phyloP scores from a whole-genome alignment of 35 echinoderm and acorn worm genomes.

The Amphiura filiformis region DNA sequence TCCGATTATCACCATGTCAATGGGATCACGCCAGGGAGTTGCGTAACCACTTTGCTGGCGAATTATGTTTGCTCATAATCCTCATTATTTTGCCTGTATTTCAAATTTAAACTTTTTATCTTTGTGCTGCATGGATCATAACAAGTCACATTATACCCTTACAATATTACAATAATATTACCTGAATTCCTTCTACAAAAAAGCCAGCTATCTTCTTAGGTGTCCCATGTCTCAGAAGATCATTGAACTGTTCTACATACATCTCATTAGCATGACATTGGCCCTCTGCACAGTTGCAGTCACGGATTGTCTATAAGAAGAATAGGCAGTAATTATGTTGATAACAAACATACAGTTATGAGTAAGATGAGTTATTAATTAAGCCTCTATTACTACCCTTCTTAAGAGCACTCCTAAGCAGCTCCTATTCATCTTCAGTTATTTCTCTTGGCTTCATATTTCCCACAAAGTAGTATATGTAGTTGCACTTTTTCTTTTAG shows the following conservation, averaged over 20 bases:
- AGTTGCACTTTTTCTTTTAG: too few species aligned
- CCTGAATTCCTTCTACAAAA: conserved; percentile 87
- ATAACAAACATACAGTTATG: background rate
- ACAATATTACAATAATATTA: too few species aligned
- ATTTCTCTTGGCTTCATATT: background rate
- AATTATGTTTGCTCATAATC: too few species aligned
- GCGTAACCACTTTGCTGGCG: too few species aligned
- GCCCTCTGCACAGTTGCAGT: conserved; percentile 60
- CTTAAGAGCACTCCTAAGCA: background rate
- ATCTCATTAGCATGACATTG: conserved; percentile 83
- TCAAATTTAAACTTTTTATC: too few species aligned
- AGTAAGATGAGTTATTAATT: background rate
- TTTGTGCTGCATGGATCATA: too few species aligned
- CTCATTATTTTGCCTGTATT: too few species aligned
- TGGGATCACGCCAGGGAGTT: too few species aligned
- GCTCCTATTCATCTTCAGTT: background rate
- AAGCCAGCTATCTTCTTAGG: conserved; percentile 84
- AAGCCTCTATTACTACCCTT: background rate
- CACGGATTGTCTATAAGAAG: conserved; percentile 54
- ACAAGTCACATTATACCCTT: too few species aligned
- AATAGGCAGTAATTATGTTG: background rate
- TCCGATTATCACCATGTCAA: too few species aligned
- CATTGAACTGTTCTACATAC: conserved; percentile 85
- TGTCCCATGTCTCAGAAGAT: conserved; percentile 48
- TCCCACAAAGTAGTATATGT: background rate